Conservation (phyloP, 2,113 vertebrate genomes). For the Crotophaga sulcirostris region DNA sequence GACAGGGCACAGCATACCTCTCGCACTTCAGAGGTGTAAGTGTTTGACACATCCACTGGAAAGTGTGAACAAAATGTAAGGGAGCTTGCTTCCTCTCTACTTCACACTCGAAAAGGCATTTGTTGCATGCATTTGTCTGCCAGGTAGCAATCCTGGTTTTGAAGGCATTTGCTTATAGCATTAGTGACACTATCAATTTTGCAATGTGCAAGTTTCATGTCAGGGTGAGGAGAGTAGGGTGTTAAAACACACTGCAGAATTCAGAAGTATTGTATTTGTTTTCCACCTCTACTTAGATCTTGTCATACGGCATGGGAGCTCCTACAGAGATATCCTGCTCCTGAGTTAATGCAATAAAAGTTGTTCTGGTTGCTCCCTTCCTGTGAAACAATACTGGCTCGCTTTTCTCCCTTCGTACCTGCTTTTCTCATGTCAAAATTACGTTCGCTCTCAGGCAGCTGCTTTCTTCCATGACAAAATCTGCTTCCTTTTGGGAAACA, state of each 20-base stretch:
- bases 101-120: not conserved
- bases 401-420: not conserved
- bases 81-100: slow-evolving; percentile 4
- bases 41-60: slow-evolving; percentile 11
- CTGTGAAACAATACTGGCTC: not conserved
- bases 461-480: not conserved
- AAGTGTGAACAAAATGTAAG: slow-evolving; percentile 39
- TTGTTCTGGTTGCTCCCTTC: not conserved
- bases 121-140: not conserved
- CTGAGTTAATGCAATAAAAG: not conserved
- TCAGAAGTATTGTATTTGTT: not conserved
- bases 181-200: not conserved
- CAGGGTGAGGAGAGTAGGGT: not conserved
- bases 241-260: not conserved
- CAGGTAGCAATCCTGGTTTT: not conserved
- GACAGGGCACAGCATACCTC: not conserved
- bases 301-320: not conserved
- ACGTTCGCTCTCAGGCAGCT: not conserved
- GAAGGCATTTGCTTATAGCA: not conserved
- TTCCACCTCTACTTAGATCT: not conserved
- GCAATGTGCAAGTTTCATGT: not conserved
- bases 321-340: not conserved
- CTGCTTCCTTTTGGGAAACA: not conserved
- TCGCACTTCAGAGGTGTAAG: slow-evolving; percentile 11
- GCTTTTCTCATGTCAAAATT: not conserved